Evolutionary conservation across 2,113 vertebrate species (phyloP).

Genomic region (Catagonus wagneri): DNA sequence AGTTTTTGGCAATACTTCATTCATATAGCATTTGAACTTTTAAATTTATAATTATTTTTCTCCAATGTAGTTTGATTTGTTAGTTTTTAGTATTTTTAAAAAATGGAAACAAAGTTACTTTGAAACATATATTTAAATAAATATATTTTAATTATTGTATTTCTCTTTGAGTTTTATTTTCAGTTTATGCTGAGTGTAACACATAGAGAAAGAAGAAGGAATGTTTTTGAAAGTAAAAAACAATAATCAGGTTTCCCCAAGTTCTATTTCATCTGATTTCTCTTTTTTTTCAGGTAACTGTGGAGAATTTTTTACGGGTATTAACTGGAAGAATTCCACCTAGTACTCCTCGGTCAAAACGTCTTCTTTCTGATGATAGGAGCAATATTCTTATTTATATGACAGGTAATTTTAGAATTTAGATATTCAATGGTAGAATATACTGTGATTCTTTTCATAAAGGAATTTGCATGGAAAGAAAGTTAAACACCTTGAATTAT

Average conservation of each 20-base stretch:
- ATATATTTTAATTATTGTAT: not conserved
- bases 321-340: constrained; percentile 97
- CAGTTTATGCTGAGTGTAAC: not conserved
- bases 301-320: constrained; percentile 97
- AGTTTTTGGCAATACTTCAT: constrained; percentile 27
- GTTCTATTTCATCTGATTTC: constrained; percentile 53
- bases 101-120: not conserved
- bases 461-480: not conserved
- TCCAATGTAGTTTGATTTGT: not conserved
- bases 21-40: constrained; percentile 46
- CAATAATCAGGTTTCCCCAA: not conserved
- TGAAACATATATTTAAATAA: not conserved
- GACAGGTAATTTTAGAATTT: constrained; percentile 90
- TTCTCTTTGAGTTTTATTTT: constrained; percentile 40
- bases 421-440: constrained; percentile 32
- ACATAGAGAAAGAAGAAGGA: not conserved
- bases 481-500: not conserved
- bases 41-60: constrained; percentile 48
- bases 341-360: constrained; percentile 96
- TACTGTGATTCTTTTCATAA: not conserved
- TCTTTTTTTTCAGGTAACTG: constrained; percentile 92
- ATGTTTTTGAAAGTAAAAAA: constrained; percentile 43
- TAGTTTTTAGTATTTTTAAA: not conserved
- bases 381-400: constrained; percentile 99
- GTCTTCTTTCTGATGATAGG: constrained; percentile 97